Evolutionary conservation across 2,113 vertebrate species (phyloP).

Genomic region (Oxyruncus cristatus): DNA sequence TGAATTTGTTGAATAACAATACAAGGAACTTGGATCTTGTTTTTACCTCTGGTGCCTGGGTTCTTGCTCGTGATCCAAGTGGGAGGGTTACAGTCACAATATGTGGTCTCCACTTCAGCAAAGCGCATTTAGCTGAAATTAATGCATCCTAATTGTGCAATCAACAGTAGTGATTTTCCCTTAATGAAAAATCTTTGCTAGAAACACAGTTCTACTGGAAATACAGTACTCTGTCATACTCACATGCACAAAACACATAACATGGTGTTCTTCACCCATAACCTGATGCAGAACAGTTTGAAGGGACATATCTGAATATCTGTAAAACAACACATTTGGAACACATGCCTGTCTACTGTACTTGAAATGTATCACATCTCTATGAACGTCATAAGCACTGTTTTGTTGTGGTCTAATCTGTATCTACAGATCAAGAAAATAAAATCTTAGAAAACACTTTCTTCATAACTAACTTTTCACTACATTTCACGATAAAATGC

Average conservation of each 20-base stretch:
- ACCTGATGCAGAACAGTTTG: neutral
- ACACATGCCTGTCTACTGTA: neutral
- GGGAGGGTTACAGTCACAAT: neutral
- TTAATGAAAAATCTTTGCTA: neutral
- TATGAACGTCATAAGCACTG: neutral
- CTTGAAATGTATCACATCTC: neutral
- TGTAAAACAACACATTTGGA: neutral
- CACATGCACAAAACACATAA: neutral
- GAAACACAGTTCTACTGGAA: neutral
- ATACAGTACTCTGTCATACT: neutral
- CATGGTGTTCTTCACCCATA: neutral
- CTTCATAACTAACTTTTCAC: neutral
- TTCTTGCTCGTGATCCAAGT: neutral
- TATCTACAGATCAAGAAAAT: neutral
- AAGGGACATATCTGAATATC: neutral
- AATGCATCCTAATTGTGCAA: neutral
- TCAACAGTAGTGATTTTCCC: neutral
- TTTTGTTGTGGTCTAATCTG: neutral
- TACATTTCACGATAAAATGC: neutral
- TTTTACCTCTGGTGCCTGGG: neutral
- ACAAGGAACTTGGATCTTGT: neutral
- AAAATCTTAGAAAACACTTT: neutral
- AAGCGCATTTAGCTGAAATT: neutral
- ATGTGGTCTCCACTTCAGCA: neutral
- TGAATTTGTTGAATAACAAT: neutral